Base-by-base conservation (phyloP, 2,113 vertebrate species). In the Ondatra zibethicus region DNA sequence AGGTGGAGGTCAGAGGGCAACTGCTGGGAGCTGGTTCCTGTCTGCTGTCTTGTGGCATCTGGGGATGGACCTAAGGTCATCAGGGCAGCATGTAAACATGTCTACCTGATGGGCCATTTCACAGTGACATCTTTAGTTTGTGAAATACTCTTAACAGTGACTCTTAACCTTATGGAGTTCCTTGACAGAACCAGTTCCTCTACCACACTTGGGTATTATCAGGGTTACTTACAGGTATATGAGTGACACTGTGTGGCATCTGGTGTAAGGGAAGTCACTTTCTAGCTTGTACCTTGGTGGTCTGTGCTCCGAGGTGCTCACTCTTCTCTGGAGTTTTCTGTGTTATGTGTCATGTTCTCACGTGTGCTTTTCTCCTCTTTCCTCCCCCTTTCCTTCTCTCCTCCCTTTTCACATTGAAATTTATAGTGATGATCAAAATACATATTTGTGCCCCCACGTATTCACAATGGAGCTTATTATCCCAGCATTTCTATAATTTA, bases 301-400 rank as follows among this genome's bases (percentile, higher is more conserved):
- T 47, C 29, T 19, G 16, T 3, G 31, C 72, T 92, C 42, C 6
- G 25, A 45, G 23, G 17, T 63, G 16, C 9, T 75, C 12, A 31
- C 1, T 7, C 36, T 42, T 45, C 0, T 23, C 33, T 92, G 14
- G 52, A 89, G 81, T 63, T 29, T 68, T 80, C 2, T 91, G 81
- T 76, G n/a, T 47, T 89, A 61, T 65, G 19, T 88, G 23, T 70
- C 94, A 91, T 92, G 39, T 91, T 88, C 21, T 80, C 68, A 58
- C 12, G 16, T 33, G 27, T 5, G 58, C 50, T 68, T 68, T 88
- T 61, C 13, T 73, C 55, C 12, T 42, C n/a, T 89, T 27, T 17
- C 52, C 42, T 21, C 12, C 50, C 50, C 14, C 3, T 21, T n/a
- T 75, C 39, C 61, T 42, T 42, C 23, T 17, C 13, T 6, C 13